Evolutionary conservation across 2,113 vertebrate species (phyloP), one percentile per base, ranked within the genome.

Genomic region (Taxidea taxus): DNA sequence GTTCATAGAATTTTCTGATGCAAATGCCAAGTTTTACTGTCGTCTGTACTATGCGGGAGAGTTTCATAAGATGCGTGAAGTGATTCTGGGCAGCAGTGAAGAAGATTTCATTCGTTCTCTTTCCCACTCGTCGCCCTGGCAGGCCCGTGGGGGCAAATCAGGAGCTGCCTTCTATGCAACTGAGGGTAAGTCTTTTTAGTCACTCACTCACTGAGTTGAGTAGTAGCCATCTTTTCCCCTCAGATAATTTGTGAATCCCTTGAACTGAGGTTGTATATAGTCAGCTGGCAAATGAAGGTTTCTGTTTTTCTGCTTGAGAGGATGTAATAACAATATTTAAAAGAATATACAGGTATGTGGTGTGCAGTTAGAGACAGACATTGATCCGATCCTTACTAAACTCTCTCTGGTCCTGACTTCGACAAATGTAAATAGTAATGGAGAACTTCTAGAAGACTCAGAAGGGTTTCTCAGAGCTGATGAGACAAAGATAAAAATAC

Each of bases 101-200:
- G 99, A 99, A 39, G 99, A 99, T 95, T 99, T 99, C 42, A 99
- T 99, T 81, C 99, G 99, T 29, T 99, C 99, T 3, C 99, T 99
- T 18, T 99, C 99, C 7, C 99, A 99, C 98, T 99, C 99, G 0
- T 99, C 99, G 42, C 99, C 99, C 94, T 99, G 99, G 99, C 99
- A 99, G 97, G 99, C 99, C 27, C 99, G 99, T 0, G 99, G 99
- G 0, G 99, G 99, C 34, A 99, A 99, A 75, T 99, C 99, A 1
- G 99, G 99, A 93, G 99, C 99, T 0, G 99, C 99, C 0, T 99
- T 99, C 98, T 99, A 99, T 29, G 99, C 99, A 25, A 99, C 99
- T 0, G 99, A 99, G 98, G 99, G 99, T 99, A 95, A 95, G 77
- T 74, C 10, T 62, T 84, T 6, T 44, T 47, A 37, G 2, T 7